Conservation (phyloP, 2,888 invertebrate species). For the Tetramorium bicarinatum region DNA sequence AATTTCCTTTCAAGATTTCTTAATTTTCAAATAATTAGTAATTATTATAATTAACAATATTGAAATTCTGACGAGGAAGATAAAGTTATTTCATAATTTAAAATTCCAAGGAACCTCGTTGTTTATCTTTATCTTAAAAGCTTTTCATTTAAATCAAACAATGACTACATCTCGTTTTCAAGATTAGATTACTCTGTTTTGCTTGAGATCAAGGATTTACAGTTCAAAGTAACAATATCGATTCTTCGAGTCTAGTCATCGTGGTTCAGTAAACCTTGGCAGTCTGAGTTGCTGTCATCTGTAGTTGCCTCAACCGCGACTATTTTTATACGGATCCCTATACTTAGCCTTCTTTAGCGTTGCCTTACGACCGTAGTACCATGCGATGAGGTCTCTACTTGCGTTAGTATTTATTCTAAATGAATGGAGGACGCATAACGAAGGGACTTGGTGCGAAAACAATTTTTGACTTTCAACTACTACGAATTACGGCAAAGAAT, state of each 20-base stretch:
- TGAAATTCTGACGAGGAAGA: neutral
- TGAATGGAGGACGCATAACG: neutral
- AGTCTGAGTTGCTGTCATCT: constrained; percentile 41
- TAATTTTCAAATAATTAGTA: neutral
- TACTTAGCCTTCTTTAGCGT: constrained; percentile 45
- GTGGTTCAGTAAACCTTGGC: constrained; percentile 56
- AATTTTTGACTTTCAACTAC: neutral
- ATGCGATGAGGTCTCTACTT: neutral
- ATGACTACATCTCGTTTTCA: neutral
- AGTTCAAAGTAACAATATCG: constrained; percentile 2
- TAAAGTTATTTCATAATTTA: neutral
- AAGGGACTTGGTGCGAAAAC: neutral
- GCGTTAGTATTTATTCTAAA: neutral
- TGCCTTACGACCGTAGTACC: constrained; percentile 16
- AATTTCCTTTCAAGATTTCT: neutral
- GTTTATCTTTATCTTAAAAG: neutral
- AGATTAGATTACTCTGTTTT: neutral
- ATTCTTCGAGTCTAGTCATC: constrained; percentile 28
- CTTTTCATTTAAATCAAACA: neutral
- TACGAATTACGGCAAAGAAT: neutral
- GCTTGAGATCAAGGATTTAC: neutral
- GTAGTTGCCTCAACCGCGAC: constrained; percentile 26
- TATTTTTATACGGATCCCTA: constrained; percentile 46
- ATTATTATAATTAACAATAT: neutral
- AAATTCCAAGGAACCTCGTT: neutral